Evolutionary conservation across 1,140 invertebrate genomes (phyloP), one percentile per base, ranked within the genome.

Genomic region (Thrips palmi): DNA sequence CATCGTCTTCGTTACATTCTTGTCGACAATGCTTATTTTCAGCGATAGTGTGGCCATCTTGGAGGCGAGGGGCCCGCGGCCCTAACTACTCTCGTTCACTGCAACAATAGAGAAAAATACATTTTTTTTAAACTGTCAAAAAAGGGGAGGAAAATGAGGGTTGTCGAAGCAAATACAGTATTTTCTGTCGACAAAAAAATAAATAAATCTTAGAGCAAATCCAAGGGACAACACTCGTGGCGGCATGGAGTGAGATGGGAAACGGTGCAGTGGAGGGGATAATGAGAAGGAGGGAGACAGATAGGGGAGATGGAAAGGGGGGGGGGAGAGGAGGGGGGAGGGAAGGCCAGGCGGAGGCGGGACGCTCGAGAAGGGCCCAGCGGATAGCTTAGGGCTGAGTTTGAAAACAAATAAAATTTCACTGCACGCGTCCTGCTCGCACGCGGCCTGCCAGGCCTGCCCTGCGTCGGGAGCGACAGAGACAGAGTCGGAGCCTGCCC

Each of bases 1-100:
- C 67, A 98, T 93, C 46, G 88, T 96, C 67, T 97, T 97, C 45
- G 84, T 87, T 47, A 89, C 80, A 60, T 86, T 86, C 53, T 80
- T 79, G 47, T 88, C 88, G 48, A 87, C 78, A 52, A 94, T 80
- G 52, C 81, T 81, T 57, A 98, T 89, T 60, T 88, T 88, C 47
- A 98, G 70, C 45, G 91, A 92, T 39, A 97, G 59, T 32, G 80
- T 75, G 54, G 79, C 74, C 69, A 77, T 77, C 18, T 34, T 25
- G 11, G 39, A 41, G 10, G 20, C 25, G 15, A 24, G 32, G 33
- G 33, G 36, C 27, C 30, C 19, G 20, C 30, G 15, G 39, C 39
- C n/a, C n/a, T n/a, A n/a, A n/a, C n/a, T n/a, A n/a, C n/a, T n/a
- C n/a, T n/a, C n/a, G n/a, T n/a, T n/a, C n/a, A n/a, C n/a, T n/a